Percentiles rank a stretch among this genome's conserved stretches.
phyloP scores from a whole-genome alignment of 2,113 vertebrate genomes.

The Gulo gulo region DNA sequence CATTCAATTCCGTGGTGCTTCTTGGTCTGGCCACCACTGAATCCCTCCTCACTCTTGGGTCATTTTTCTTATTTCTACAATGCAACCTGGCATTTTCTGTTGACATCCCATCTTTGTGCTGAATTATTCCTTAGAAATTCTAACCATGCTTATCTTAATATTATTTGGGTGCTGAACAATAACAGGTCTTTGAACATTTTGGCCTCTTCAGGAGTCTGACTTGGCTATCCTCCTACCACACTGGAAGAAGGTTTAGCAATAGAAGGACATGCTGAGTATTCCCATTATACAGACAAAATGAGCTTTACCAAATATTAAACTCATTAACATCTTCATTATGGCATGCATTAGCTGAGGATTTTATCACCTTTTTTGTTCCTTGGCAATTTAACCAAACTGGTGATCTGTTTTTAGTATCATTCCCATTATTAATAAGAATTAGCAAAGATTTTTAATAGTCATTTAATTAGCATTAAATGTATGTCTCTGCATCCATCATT shows the following conservation, averaged over 20 bases:
- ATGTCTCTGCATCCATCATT: conserved; percentile 46
- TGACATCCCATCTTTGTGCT: not conserved
- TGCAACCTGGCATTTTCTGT: not conserved
- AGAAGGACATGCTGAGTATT: not conserved
- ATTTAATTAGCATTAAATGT: conserved; percentile 63
- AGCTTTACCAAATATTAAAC: conserved; percentile 34
- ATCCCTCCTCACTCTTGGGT: not conserved
- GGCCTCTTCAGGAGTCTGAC: not conserved
- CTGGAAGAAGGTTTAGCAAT: not conserved
- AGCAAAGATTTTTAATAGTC: conserved; percentile 41
- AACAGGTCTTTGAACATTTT: not conserved
- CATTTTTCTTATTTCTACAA: not conserved
- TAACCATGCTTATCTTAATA: not conserved
- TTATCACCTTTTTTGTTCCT: conserved; percentile 40
- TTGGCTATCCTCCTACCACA: not conserved
- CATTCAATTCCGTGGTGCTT: not conserved
- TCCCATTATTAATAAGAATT: conserved; percentile 60
- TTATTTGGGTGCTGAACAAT: not conserved
- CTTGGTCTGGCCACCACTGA: not conserved
- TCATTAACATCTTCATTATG: conserved; percentile 47
- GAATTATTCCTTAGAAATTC: not conserved
- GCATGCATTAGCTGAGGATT: conserved; percentile 15
- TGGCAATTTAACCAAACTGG: conserved; percentile 55
- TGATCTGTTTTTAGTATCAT: not conserved
- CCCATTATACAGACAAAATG: not conserved